These are phyloP conservation scores for Cataglyphis rosenhaueri DNA, from an alignment of 2,888 invertebrate species.

Conservation along the genomic window DNA sequence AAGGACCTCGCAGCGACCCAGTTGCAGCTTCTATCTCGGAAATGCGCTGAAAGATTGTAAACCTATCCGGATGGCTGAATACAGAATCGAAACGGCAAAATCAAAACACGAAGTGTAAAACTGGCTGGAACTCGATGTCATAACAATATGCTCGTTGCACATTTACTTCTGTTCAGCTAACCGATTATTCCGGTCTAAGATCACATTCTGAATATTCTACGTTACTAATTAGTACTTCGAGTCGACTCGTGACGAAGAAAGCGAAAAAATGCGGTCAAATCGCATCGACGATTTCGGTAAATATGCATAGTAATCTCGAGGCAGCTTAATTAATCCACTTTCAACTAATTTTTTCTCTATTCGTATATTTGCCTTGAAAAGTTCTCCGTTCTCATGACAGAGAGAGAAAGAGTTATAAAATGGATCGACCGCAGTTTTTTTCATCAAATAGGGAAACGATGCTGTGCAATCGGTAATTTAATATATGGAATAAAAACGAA, in stretches of 20 bases:
- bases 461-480: conserved; percentile 15
- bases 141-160: background rate
- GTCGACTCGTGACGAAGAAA: conserved; percentile 20
- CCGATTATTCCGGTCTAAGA: background rate
- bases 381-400: background rate
- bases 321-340: conserved; percentile 35
- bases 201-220: background rate
- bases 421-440: background rate
- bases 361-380: background rate
- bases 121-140: background rate
- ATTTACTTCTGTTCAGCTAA: background rate
- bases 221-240: background rate
- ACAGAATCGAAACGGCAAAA: background rate
- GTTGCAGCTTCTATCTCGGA: conserved; percentile 15
- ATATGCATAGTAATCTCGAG: background rate
- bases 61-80: background rate
- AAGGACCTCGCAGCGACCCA: conserved; percentile 29
- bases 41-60: conserved; percentile 13
- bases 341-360: conserved; percentile 25
- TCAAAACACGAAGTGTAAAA: conserved; percentile 6
- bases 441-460: background rate
- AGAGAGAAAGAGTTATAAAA: background rate
- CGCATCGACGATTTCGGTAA: background rate
- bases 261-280: conserved; percentile 4
- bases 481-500: conserved; percentile 11